Evolutionary conservation across 2,888 invertebrate species (phyloP).

Genomic region (Clivina fossor): DNA sequence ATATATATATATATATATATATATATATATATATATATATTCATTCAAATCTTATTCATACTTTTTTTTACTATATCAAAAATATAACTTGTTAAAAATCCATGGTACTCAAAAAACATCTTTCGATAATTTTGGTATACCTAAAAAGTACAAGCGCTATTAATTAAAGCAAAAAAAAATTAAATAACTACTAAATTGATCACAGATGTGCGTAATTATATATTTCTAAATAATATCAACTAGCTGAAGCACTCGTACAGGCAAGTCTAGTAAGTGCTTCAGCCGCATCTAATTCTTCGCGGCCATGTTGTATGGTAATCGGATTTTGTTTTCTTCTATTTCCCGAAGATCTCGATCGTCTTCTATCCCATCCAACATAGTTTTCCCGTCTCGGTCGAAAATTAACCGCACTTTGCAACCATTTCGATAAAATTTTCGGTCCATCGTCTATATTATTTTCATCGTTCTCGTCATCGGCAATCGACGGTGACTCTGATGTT

Average conservation of each 20-base stretch:
- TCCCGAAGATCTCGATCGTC: conserved; percentile 5
- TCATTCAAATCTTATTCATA: too few relatives aligned
- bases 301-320: conserved; percentile 57
- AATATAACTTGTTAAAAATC: too few relatives aligned
- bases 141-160: too few relatives aligned
- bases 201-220: conserved; percentile 22
- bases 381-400: conserved; percentile 73
- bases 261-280: conserved; percentile 72
- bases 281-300: conserved; percentile 75
- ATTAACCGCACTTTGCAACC: conserved; percentile 74
- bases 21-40: too few relatives aligned
- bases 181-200: conserved; percentile 22
- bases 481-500: conserved; percentile 4
- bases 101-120: too few relatives aligned
- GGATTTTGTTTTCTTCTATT: conserved; percentile 37
- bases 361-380: conserved; percentile 64
- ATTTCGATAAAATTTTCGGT: conserved; percentile 59
- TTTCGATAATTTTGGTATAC: too few relatives aligned
- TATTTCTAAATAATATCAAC: conserved; percentile 16
- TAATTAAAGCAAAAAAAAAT: conserved; percentile 9
- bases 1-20: not conserved
- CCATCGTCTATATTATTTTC: conserved; percentile 40
- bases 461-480: conserved; percentile 38
- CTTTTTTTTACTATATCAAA: too few relatives aligned
- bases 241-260: conserved; percentile 43